Base-by-base conservation (phyloP, 2,797 vertebrate genomes). In the Urophycis tenuis region DNA sequence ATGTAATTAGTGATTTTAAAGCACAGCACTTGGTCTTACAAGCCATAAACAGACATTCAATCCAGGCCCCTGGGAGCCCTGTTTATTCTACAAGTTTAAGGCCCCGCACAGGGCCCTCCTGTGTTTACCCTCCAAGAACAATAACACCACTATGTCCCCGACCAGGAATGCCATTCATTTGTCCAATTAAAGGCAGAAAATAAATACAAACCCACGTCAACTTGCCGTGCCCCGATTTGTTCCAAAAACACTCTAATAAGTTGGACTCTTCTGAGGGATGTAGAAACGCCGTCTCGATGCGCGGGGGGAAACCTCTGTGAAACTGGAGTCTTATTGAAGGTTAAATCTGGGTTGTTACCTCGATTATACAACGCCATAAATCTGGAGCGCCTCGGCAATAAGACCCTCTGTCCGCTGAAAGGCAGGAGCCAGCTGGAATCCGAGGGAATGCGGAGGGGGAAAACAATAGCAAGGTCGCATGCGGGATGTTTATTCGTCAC, bases 31-130 rank as follows among this genome's bases (percentile, higher is more conserved):
- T 91, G 87, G 85, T 90, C 90, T 90, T 91, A 89, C 87, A 86
- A 87, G 88, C 86, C 89, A 89, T 92, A 93, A 93, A 93, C 92
- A 92, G 92, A 92, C 90, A 93, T 91, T 91, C 89, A 90, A 93
- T 93, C 89, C 90, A 76, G 84, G 81, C 83, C 88, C 91, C 84
- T 88, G 83, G 92, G 87, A 89, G 85, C 77, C 77, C 85, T 92
- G 91, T 92, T 93, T 93, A 92, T 91, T 82, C 87, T 91, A 84
- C 79, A 67, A 77, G 77, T 89, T 91, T 92, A 92, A 91, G 88
- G 87, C 87, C 88, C 89, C 84, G 77, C 78, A 77, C 85, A 81
- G 84, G 85, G 86, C 85, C 85, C 79, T 85, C 86, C 86, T 89
- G 85, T 91, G 89, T 92, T 92, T 92, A 92, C 89, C 82, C 90